These are phyloP conservation scores for Sebastiscus albofasciatus DNA, from an alignment of 2,797 vertebrate genomes.

Conservation along the genomic window DNA sequence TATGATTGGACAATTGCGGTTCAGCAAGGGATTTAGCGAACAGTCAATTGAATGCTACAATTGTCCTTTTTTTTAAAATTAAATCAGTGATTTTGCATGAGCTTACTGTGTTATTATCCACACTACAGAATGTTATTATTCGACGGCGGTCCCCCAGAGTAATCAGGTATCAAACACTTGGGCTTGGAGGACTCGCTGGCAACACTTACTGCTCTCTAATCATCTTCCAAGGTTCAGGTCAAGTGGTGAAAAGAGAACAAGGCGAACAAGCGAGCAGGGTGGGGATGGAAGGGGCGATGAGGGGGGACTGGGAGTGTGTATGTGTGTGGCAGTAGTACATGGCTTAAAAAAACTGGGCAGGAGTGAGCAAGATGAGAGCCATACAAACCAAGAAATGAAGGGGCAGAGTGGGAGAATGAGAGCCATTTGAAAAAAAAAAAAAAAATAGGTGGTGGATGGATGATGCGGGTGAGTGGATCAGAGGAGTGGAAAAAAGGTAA, in stretches of 20 bases:
- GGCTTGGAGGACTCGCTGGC: neutral
- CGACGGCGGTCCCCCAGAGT: neutral
- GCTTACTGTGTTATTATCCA: neutral
- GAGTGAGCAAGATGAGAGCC: conserved; percentile 31
- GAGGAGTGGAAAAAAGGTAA: conserved; percentile 15
- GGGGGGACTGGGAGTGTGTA: neutral
- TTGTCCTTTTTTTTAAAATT: neutral
- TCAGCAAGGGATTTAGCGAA: neutral
- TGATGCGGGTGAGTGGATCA: conserved; percentile 54
- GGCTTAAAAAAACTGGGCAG: conserved; percentile 7
- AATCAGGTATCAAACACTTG: neutral
- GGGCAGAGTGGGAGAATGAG: conserved; percentile 25
- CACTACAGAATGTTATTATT: neutral
- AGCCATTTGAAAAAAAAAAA: conserved; percentile 8
- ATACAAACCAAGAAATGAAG: conserved; percentile 30
- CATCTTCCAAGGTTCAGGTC: conserved; percentile 30
- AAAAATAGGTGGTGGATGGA: conserved; percentile 27
- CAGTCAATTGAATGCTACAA: neutral
- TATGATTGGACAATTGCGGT: neutral
- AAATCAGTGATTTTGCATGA: neutral
- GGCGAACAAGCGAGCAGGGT: neutral
- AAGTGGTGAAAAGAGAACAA: conserved; percentile 24
- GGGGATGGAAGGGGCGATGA: neutral
- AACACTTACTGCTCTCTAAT: conserved; percentile 27
- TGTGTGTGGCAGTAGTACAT: neutral